These are phyloP conservation scores for Schizopygopsis pylzovi DNA, from an alignment of 2,797 vertebrate genomes.

Conservation along the genomic window DNA sequence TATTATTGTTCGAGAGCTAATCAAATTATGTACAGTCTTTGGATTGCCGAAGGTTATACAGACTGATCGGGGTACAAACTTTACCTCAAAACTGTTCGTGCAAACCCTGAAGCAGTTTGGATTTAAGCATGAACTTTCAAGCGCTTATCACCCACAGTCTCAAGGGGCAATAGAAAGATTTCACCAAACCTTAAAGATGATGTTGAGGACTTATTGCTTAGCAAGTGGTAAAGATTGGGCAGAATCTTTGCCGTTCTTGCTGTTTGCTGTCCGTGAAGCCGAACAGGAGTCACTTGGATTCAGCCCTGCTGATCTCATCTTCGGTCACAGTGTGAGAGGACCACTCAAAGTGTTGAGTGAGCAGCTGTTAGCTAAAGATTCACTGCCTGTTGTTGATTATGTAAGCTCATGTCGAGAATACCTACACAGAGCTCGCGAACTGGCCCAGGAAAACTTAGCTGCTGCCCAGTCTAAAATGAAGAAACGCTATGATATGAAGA, in stretches of 20 bases:
- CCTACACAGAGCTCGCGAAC: background rate
- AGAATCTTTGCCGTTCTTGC: background rate
- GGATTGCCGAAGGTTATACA: too few species aligned
- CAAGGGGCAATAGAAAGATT: background rate
- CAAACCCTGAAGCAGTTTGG: background rate
- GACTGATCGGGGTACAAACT: background rate
- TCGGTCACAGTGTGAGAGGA: background rate
- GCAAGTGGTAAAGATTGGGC: background rate
- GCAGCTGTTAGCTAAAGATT: background rate
- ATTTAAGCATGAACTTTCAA: background rate
- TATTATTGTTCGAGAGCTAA: too few species aligned
- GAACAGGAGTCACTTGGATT: slow-evolving; percentile 5
- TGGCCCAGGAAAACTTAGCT: background rate
- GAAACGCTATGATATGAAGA: background rate
- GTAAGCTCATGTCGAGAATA: background rate
- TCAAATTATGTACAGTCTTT: too few species aligned
- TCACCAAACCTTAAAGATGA: background rate
- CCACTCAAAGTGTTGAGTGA: background rate
- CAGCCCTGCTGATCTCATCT: background rate
- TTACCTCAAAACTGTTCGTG: background rate
- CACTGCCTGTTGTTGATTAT: background rate
- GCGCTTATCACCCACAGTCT: background rate
- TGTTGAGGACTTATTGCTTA: background rate
- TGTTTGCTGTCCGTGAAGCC: background rate
- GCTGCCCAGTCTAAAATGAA: slow-evolving; percentile 6